Evolutionary conservation across 2,113 vertebrate species (phyloP).

Genomic region (Noturus placidus): DNA sequence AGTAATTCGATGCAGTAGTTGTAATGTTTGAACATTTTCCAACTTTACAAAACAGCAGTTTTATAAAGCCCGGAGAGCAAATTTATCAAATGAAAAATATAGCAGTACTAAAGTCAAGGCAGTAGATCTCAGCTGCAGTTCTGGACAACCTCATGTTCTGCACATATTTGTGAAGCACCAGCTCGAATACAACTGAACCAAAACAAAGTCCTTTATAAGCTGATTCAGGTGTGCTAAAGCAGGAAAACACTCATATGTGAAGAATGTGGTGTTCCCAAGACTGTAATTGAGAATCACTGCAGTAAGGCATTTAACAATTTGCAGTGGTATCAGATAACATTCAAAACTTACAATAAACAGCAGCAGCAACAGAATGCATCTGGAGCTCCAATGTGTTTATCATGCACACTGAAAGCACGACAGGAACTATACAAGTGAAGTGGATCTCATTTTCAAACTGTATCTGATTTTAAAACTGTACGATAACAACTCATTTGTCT

Average conservation of each 20-base stretch:
- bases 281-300: slow-evolving; percentile 33
- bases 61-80: slow-evolving; percentile 60
- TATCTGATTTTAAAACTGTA: not conserved
- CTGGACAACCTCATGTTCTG: not conserved
- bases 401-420: slow-evolving; percentile 21
- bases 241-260: not conserved
- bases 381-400: slow-evolving; percentile 18
- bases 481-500: not conserved
- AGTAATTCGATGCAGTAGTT: slow-evolving; percentile 64
- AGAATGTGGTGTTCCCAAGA: not conserved
- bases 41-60: slow-evolving; percentile 64
- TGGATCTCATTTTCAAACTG: not conserved
- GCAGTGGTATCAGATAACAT: slow-evolving; percentile 18
- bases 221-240: not conserved
- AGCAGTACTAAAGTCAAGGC: slow-evolving; percentile 48
- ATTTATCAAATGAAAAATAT: slow-evolving; percentile 55
- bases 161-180: not conserved
- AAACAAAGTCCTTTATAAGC: not conserved
- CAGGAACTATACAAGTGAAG: not conserved
- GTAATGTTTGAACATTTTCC: slow-evolving; percentile 55
- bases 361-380: slow-evolving; percentile 22
- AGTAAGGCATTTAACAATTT: slow-evolving; percentile 42
- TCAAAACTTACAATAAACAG: slow-evolving; percentile 32
- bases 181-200: not conserved
- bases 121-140: not conserved